Evolutionary conservation across 2,113 vertebrate genomes (phyloP), one percentile per base, ranked within the genome.

Genomic region (Prochilodus magdalenae): DNA sequence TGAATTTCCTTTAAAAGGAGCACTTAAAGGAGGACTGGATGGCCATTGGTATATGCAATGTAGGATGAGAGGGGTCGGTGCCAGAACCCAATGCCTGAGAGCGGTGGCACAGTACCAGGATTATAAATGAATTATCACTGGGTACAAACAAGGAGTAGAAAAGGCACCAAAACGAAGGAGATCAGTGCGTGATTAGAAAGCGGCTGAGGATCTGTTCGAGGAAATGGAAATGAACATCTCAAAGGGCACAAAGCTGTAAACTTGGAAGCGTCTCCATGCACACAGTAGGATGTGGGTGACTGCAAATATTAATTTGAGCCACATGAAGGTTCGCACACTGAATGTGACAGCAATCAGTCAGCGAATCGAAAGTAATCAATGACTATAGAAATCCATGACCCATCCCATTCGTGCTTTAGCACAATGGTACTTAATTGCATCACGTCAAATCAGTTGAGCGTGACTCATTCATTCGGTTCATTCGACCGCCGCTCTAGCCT

Each of bases 331-430:
- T 53, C 22, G 69, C 53, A 40, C 33, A 10, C 11, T 40, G 36
- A 70, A 65, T 67, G 24, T 62, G 36, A 27, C 51, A 57, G 83
- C 66, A 72, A 81, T 84, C 71, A 84, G 78, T 80, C 27, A 80
- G 10, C 15, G 29, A 72, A 77, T 73, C 55, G 16, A 49, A 40
- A 51, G 78, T 66, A 77, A 66, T 73, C 78, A 81, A 71, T 72
- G 29, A 55, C 77, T 69, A 75, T 84, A 65, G 49, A 77, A 75
- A 84, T 44, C 6, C 51, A 77, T 57, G 75, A 53, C 70, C 57
- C 53, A 18, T 73, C 11, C 59, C 63, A 55, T 80, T 84, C 40
- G 62, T 63, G 55, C 77, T 66, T 66, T 0, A 77, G 53, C 57
- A 77, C 65, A 75, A 77, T 60, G 73, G 66, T 40, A 49, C 20